A percentile compares a stretch with the other conserved stretches of the same genome.
These are phyloP conservation scores for Amphimallon solstitiale DNA, from an alignment of 2,888 invertebrate genomes.

Conservation along the genomic window DNA sequence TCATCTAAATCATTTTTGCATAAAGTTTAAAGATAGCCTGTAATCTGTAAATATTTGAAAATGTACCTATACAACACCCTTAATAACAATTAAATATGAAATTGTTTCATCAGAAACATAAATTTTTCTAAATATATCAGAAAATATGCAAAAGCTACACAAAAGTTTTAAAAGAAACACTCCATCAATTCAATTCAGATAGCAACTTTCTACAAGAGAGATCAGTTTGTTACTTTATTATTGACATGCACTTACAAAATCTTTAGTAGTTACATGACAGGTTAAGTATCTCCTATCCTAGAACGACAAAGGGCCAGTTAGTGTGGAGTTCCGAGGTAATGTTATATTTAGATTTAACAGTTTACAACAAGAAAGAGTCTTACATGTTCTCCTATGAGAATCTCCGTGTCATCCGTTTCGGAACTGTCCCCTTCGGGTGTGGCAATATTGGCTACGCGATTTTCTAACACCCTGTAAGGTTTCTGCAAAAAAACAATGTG, in stretches of 20 bases:
- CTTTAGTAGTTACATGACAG: conserved; percentile 42
- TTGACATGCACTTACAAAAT: conserved; percentile 56
- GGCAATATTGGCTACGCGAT: conserved; percentile 53
- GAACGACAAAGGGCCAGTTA: conserved; percentile 31
- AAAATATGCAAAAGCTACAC: too few relatives aligned
- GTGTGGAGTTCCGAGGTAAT: conserved; percentile 39
- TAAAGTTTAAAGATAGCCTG: too few relatives aligned
- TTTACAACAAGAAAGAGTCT: conserved; percentile 33
- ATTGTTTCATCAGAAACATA: too few relatives aligned
- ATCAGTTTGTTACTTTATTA: not conserved
- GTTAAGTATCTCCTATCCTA: conserved; percentile 22
- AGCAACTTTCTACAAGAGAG: not conserved
- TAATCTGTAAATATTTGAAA: too few relatives aligned
- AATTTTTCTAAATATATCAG: not conserved
- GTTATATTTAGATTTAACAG: not conserved
- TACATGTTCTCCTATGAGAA: conserved; percentile 71
- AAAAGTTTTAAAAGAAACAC: too few relatives aligned
- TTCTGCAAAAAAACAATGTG: conserved; percentile 23
- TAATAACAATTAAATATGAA: too few relatives aligned
- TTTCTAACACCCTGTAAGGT: conserved; percentile 52
- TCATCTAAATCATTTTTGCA: too few relatives aligned
- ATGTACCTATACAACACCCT: too few relatives aligned
- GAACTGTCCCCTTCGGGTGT: conserved; percentile 48
- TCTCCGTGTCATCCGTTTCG: conserved; percentile 66
- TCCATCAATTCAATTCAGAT: not conserved